These are phyloP conservation scores for Aethes cnicana DNA, from an alignment of 2,888 invertebrate genomes.

Conservation along the genomic window DNA sequence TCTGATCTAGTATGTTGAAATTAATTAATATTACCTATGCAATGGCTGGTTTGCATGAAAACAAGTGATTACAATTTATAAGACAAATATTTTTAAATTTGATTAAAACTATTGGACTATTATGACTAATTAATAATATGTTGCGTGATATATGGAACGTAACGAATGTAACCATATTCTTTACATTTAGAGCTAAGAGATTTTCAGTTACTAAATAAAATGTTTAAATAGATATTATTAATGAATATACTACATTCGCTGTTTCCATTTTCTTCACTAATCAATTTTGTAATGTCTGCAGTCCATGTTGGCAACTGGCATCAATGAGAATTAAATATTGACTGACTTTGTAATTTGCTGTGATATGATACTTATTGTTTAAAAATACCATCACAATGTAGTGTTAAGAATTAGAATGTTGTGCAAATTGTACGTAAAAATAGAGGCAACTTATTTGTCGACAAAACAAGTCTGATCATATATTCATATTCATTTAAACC, in stretches of 20 bases:
- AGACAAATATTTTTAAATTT: background rate
- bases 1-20: constrained; percentile 38
- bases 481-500: too few species aligned
- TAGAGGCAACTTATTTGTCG: too few species aligned
- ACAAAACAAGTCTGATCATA: too few species aligned
- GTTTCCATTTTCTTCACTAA: too few species aligned
- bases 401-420: background rate
- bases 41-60: background rate
- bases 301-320: too few species aligned
- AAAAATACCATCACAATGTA: background rate
- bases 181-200: background rate
- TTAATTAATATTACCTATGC: constrained; percentile 25
- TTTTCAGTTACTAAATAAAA: background rate
- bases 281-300: too few species aligned
- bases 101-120: background rate
- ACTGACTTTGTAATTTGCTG: constrained; percentile 1
- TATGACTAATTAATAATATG: constrained; percentile 5
- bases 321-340: too few species aligned
- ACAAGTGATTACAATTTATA: constrained; percentile 3
- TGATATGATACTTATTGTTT: background rate
- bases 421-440: too few species aligned
- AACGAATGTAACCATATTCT: too few species aligned
- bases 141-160: background rate
- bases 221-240: too few species aligned
- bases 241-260: too few species aligned